Evolutionary conservation across 35 echinoderm and acorn worm species (phyloP).

Genomic region (Lytechinus variegatus): DNA sequence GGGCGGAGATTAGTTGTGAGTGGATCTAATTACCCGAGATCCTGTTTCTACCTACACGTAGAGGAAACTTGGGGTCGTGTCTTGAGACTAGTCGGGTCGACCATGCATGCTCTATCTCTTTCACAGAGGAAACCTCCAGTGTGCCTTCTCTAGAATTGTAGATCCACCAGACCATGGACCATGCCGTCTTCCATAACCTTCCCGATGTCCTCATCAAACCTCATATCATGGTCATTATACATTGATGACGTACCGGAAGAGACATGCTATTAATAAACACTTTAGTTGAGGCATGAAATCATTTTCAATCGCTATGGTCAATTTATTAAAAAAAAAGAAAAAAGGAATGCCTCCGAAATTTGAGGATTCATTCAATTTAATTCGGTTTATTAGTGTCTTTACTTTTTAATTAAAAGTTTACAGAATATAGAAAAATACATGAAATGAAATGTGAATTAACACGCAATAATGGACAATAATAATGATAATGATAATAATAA

Average conservation of each 20-base stretch:
- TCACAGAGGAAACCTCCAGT: background rate
- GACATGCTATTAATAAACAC: background rate
- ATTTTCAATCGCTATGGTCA: too few relatives aligned
- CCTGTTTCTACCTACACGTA: background rate
- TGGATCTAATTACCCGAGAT: constrained; percentile 18
- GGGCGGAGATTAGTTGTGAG: constrained; percentile 7
- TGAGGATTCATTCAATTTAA: too few relatives aligned
- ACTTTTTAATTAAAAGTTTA: too few relatives aligned
- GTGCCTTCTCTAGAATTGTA: background rate
- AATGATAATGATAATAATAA: too few relatives aligned
- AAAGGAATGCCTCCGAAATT: too few relatives aligned
- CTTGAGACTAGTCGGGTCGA: background rate
- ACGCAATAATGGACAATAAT: too few relatives aligned
- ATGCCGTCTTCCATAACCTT: background rate
- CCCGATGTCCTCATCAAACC: background rate
- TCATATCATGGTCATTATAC: background rate
- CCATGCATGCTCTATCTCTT: background rate
- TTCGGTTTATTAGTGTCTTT: too few relatives aligned
- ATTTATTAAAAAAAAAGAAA: too few relatives aligned
- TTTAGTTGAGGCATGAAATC: background rate
- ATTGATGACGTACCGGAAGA: background rate
- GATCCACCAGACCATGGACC: background rate
- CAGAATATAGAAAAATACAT: too few relatives aligned
- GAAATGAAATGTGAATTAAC: too few relatives aligned
- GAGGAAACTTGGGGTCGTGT: background rate